These are phyloP conservation scores for Embiotoca jacksoni DNA, from an alignment of 2,113 vertebrate genomes.

Conservation along the genomic window DNA sequence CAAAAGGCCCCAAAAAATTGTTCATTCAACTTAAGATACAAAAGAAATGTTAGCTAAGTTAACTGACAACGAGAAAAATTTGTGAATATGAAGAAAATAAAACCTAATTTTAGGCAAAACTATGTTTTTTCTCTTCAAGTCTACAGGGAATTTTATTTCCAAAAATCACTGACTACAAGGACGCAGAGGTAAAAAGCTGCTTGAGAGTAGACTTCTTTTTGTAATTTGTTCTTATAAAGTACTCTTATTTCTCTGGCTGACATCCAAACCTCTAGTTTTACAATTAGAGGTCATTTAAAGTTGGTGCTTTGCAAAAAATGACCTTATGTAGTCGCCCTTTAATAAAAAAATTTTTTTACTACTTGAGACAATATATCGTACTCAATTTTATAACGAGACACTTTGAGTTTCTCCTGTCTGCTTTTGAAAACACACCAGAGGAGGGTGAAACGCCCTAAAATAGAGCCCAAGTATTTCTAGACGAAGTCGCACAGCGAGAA, in stretches of 20 bases:
- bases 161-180: not conserved
- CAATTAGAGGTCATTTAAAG: not conserved
- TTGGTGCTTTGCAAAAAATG: not conserved
- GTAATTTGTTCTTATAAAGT: slow-evolving; percentile 2
- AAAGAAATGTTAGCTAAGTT: too few species aligned
- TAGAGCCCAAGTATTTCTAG: slow-evolving; percentile 12
- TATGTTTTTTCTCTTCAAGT: too few species aligned
- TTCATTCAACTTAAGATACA: too few species aligned
- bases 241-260: not conserved
- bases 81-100: too few species aligned
- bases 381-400: not conserved
- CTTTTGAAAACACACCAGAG: not conserved
- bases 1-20: not conserved
- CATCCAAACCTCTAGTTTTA: not conserved
- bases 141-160: too few species aligned
- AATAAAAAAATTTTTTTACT: not conserved
- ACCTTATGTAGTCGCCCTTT: not conserved
- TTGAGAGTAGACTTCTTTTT: not conserved
- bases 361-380: not conserved
- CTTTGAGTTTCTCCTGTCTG: not conserved
- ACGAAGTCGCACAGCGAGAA: not conserved
- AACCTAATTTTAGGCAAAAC: too few species aligned
- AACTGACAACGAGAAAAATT: too few species aligned
- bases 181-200: not conserved
- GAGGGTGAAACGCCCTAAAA: slow-evolving; percentile 13